phyloP scores from a whole-genome alignment of 2,888 invertebrate species.

The Agrypnus murinus region DNA sequence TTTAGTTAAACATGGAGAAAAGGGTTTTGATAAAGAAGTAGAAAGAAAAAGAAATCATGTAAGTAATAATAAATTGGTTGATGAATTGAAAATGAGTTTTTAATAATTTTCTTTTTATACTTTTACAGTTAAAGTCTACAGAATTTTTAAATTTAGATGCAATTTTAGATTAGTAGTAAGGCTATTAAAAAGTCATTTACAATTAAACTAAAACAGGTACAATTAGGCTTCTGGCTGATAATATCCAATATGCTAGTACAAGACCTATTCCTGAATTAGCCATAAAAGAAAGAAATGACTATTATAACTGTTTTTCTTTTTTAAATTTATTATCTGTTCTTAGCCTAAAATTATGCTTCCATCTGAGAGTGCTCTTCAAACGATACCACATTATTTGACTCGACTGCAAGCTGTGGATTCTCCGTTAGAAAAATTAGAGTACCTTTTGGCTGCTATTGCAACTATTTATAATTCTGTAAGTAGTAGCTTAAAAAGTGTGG shows the following conservation, averaged over 20 bases:
- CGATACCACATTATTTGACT: conserved; percentile 85
- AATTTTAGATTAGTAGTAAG: conserved; percentile 94
- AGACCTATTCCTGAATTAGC: conserved; percentile 81
- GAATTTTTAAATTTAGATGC: conserved; percentile 97
- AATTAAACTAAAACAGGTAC: conserved; percentile 87
- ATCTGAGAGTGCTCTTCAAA: conserved; percentile 82
- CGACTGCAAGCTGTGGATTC: conserved; percentile 93
- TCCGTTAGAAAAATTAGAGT: conserved; percentile 94
- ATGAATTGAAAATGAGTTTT: too few relatives aligned
- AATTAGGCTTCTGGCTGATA: conserved; percentile 82
- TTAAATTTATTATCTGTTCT: conserved; percentile 46
- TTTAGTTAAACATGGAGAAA: conserved; percentile 95
- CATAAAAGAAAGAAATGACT: conserved; percentile 74
- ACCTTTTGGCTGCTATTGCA: conserved; percentile 90
- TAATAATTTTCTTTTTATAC: too few relatives aligned
- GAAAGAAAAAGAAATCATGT: conserved; percentile 89
- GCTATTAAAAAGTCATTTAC: conserved; percentile 89
- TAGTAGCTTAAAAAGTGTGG: too few relatives aligned
- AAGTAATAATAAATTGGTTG: too few relatives aligned
- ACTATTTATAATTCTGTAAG: conserved; percentile 88
- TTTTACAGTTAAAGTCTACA: conserved; percentile 83
- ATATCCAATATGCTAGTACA: conserved; percentile 80
- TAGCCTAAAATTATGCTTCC: conserved; percentile 85
- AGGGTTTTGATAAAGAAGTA: conserved; percentile 92
- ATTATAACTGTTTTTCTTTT: too few relatives aligned